These are phyloP conservation scores for Fopius arisanus DNA, from an alignment of 1,140 invertebrate genomes.

Conservation along the genomic window DNA sequence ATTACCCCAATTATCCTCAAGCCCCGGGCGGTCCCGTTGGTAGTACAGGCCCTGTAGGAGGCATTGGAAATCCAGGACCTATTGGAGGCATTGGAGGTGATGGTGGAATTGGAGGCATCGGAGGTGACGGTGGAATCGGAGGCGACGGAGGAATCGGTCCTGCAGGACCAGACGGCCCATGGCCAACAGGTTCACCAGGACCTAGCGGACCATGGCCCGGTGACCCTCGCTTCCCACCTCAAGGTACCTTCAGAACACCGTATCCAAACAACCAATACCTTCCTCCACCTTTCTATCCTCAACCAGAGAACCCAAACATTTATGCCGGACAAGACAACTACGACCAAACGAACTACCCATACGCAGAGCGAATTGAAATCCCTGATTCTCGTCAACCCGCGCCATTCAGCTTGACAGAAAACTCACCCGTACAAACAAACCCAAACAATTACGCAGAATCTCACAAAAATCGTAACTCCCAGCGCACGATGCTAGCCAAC, in stretches of 20 bases:
- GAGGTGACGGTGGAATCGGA: constrained; percentile 35
- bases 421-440: not conserved
- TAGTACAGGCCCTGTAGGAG: constrained; percentile 20
- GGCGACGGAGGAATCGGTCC: constrained; percentile 38
- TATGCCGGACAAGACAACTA: not conserved
- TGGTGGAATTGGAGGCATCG: constrained; percentile 18
- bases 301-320: not conserved
- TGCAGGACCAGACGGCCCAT: constrained; percentile 46
- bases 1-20: not conserved
- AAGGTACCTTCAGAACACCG: not conserved
- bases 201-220: constrained; percentile 56
- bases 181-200: constrained; percentile 53
- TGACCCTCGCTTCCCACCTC: constrained; percentile 44
- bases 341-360: not conserved
- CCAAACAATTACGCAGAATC: not conserved
- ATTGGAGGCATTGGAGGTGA: constrained; percentile 22
- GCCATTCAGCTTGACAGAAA: constrained; percentile 11
- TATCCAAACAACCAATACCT: not conserved
- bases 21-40: not conserved
- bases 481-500: constrained; percentile 7
- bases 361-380: not conserved
- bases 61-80: constrained; percentile 14
- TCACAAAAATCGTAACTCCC: not conserved
- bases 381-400: not conserved
- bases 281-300: not conserved